Evolutionary conservation across 2,113 vertebrate genomes (phyloP).

Genomic region (Amia ocellicauda): DNA sequence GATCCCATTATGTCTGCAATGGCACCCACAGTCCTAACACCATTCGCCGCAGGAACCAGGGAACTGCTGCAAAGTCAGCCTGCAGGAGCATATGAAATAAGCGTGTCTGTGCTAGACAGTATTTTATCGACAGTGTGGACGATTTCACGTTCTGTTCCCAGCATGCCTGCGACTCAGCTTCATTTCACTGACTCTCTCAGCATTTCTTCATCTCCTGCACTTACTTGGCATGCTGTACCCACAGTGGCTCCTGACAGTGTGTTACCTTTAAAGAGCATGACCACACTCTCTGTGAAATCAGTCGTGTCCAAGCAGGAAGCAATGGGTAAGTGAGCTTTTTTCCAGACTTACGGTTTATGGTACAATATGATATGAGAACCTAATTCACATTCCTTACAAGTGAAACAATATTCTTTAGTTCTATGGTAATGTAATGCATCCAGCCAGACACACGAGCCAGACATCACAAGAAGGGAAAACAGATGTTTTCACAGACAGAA

Average conservation of each 20-base stretch:
- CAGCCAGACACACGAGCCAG: too few relatives aligned
- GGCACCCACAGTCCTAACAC: background rate
- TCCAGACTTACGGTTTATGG: too few relatives aligned
- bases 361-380: too few relatives aligned
- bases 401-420: too few relatives aligned
- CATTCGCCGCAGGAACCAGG: background rate
- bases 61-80: conserved; percentile 18
- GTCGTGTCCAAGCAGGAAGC: conserved; percentile 15
- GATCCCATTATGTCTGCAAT: background rate
- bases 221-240: conserved; percentile 9
- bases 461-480: too few relatives aligned
- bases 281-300: background rate
- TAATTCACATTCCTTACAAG: too few relatives aligned
- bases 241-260: conserved; percentile 25
- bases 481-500: too few relatives aligned
- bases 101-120: conserved; percentile 15
- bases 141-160: background rate
- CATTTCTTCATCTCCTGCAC: conserved; percentile 25
- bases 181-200: conserved; percentile 34
- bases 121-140: conserved; percentile 12
- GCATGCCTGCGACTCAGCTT: conserved; percentile 15
- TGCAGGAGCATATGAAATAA: background rate
- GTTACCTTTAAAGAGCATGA: conserved; percentile 15
- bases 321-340: too few relatives aligned
- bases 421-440: too few relatives aligned